Evolutionary conservation across 2,113 vertebrate species (phyloP), one percentile per base, ranked within the genome.

Genomic region (Scomber colias): DNA sequence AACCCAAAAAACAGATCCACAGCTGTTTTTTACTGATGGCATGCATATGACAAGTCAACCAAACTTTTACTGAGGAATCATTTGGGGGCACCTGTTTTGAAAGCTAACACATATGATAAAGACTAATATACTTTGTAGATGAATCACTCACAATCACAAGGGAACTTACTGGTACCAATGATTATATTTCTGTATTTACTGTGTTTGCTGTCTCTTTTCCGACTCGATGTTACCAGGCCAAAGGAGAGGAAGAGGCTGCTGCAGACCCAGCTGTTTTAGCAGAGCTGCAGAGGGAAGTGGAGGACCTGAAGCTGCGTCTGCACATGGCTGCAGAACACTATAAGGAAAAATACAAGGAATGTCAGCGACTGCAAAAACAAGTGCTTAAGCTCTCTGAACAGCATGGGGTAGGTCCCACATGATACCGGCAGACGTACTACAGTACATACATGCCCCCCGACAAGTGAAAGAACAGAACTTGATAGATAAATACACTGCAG

Each of bases 321-420:
- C 97, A 99, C 85, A 99, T 99, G 98, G 98, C 97, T 79, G 97
- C 97, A 69, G 98, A 99, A 81, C 98, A 99, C 94, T 99, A 99
- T 91, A 98, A 97, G 89, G 98, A 99, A 86, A 99, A 99, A 88
- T 99, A 97, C 89, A 99, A 99, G 92, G 98, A 99, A 83, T 99
- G 98, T 77, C 97, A 99, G 88, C 96, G 95, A 79, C 96, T 99
- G 79, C 98, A 99, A 82, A 99, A 97, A 84, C 98, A 99, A 95
- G 95, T 99, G 82, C 94, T 95, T 60, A 97, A 95, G 81, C 94
- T 97, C 75, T 95, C 95, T 55, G 97, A 99, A 44, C 96, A 96
- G 56, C 97, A 97, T 76, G 95, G 95, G 90, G 97, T 99, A 92
- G 92, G 97, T 95, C 80, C 12, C 44, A 31, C 30, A 8, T 48